Conservation (phyloP, 2,888 invertebrate species). For the Agrotis ipsilon region DNA sequence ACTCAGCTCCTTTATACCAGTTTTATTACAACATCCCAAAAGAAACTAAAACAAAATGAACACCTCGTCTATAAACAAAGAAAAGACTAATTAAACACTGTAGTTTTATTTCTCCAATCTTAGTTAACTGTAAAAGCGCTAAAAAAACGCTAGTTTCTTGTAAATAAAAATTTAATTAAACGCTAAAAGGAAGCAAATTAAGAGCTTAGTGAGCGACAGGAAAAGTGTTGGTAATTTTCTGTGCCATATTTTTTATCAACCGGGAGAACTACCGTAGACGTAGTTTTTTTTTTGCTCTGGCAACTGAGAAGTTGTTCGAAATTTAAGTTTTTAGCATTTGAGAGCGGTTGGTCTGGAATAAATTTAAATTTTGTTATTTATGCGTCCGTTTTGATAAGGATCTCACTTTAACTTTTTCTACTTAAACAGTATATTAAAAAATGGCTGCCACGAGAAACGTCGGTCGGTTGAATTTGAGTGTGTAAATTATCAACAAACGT, state of each 20-base stretch:
- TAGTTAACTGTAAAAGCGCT: neutral
- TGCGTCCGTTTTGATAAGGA: neutral
- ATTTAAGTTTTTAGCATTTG: neutral
- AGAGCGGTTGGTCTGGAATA: neutral
- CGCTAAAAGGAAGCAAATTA: constrained; percentile 22
- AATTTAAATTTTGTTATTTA: neutral
- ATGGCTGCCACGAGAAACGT: neutral
- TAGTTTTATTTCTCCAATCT: constrained; percentile 21
- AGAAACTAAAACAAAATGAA: neutral
- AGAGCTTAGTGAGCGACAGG: constrained; percentile 10
- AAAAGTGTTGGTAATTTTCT: constrained; percentile 4
- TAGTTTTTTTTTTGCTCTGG: constrained; percentile 5
- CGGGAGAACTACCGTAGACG: neutral
- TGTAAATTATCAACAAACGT: too few species aligned
- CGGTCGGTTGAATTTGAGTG: neutral
- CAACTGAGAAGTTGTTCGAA: neutral
- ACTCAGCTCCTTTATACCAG: neutral
- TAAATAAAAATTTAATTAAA: constrained; percentile 26
- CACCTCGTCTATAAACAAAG: constrained; percentile 5
- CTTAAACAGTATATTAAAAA: too few species aligned
- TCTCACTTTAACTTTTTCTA: neutral
- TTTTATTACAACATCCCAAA: neutral
- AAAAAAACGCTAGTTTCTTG: constrained; percentile 5
- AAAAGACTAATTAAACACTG: constrained; percentile 23
- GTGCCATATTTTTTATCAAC: constrained; percentile 16